phyloP scores from a whole-genome alignment of 2,113 vertebrate species.

The Balaeniceps rex region DNA sequence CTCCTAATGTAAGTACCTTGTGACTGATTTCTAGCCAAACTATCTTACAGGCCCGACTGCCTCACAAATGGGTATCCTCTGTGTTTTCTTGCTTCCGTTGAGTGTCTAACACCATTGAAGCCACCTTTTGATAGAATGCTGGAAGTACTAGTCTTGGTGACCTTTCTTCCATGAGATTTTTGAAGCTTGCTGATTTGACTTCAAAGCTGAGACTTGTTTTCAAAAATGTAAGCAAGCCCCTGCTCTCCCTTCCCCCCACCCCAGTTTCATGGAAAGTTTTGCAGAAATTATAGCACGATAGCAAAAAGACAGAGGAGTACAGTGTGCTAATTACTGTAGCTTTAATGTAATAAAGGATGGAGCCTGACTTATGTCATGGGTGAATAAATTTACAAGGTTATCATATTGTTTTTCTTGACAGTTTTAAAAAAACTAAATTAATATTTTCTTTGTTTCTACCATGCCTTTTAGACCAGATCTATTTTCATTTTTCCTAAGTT shows the following conservation, averaged over 20 bases:
- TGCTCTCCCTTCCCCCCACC: rapidly evolving
- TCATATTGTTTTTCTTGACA: not conserved
- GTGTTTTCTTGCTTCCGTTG: not conserved
- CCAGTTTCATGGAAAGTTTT: not conserved
- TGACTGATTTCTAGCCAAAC: not conserved
- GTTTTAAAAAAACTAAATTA: not conserved
- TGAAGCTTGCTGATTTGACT: not conserved
- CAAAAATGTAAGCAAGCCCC: rapidly evolving
- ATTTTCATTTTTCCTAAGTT: not conserved
- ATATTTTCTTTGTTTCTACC: not conserved
- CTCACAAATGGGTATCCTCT: not conserved
- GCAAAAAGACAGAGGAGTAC: not conserved
- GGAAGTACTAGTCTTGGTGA: not conserved
- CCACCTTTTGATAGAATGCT: not conserved
- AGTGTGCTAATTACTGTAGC: not conserved
- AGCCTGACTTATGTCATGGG: not conserved
- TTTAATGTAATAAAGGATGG: not conserved
- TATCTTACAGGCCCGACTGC: not conserved
- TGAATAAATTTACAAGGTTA: not conserved
- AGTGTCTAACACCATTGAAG: not conserved
- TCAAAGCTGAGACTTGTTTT: not conserved
- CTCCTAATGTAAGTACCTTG: not conserved
- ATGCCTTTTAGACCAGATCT: not conserved
- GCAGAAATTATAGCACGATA: not conserved
- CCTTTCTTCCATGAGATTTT: not conserved